Conservation (phyloP, 1,140 invertebrate genomes). For the Phymorhynchus buccinoides region DNA sequence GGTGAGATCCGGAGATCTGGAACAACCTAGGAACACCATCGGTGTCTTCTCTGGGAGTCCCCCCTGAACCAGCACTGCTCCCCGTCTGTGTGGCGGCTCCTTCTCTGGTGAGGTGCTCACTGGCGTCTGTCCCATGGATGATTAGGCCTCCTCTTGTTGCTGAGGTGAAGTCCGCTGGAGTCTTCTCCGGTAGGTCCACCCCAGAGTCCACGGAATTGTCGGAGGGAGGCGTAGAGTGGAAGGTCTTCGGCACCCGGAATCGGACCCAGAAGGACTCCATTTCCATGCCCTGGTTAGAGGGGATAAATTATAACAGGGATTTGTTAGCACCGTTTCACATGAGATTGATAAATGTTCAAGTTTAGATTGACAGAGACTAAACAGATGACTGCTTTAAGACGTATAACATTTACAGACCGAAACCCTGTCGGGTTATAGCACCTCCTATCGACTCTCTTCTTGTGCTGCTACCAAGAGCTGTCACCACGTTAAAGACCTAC, state of each 20-base stretch:
- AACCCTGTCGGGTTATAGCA: too few relatives aligned
- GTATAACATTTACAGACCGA: too few relatives aligned
- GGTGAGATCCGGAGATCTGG: background rate
- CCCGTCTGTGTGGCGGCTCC: too few relatives aligned
- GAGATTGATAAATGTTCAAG: too few relatives aligned
- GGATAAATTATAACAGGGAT: background rate
- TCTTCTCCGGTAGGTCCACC: conserved; percentile 17
- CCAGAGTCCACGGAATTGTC: conserved; percentile 34
- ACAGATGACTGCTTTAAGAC: too few relatives aligned
- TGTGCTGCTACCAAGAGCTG: too few relatives aligned
- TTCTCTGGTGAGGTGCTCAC: background rate
- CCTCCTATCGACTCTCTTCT: too few relatives aligned
- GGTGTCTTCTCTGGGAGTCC: background rate
- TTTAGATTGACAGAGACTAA: too few relatives aligned
- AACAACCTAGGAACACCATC: background rate
- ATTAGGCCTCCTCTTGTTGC: too few relatives aligned
- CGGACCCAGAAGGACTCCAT: conserved; percentile 34
- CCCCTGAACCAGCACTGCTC: background rate
- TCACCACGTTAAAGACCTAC: too few relatives aligned
- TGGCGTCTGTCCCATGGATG: conserved; percentile 18
- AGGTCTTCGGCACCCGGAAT: background rate
- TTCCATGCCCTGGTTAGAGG: conserved; percentile 22
- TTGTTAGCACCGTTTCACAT: background rate
- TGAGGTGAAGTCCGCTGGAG: background rate
- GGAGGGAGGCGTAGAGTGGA: background rate